Conservation (phyloP, 2,888 invertebrate genomes). For the Sacculina carcini region DNA sequence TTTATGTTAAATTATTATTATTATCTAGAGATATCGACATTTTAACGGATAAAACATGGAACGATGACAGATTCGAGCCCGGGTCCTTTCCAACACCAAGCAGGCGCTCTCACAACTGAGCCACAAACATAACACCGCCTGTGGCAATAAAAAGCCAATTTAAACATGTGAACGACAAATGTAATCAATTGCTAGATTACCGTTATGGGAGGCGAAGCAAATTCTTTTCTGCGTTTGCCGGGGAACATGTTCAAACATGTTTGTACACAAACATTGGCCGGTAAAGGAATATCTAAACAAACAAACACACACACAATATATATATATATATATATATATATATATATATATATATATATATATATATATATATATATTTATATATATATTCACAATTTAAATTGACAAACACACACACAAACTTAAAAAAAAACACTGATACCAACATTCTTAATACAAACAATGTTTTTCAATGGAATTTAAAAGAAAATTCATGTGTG, state of each 20-base stretch:
- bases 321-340: not conserved
- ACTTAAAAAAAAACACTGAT: too few species aligned
- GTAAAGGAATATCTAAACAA: not conserved
- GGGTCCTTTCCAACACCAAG: too few species aligned
- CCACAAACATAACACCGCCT: too few species aligned
- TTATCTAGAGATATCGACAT: too few species aligned
- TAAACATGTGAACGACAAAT: not conserved
- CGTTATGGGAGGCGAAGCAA: not conserved
- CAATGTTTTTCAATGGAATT: not conserved
- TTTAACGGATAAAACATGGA: too few species aligned
- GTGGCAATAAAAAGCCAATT: not conserved
- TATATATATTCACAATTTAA: not conserved
- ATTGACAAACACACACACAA: not conserved
- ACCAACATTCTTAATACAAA: too few species aligned
- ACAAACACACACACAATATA: not conserved
- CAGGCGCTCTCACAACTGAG: too few species aligned
- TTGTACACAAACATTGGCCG: not conserved
- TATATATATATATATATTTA: not conserved
- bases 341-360: constrained; percentile 1
- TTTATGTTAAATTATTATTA: too few species aligned
- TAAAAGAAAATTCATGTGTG: not conserved
- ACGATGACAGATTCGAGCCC: too few species aligned
- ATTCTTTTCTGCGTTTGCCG: not conserved
- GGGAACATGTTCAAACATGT: not conserved
- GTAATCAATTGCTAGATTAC: not conserved